Base-by-base conservation (phyloP, 2,113 vertebrate species). In the Steatornis caripensis region DNA sequence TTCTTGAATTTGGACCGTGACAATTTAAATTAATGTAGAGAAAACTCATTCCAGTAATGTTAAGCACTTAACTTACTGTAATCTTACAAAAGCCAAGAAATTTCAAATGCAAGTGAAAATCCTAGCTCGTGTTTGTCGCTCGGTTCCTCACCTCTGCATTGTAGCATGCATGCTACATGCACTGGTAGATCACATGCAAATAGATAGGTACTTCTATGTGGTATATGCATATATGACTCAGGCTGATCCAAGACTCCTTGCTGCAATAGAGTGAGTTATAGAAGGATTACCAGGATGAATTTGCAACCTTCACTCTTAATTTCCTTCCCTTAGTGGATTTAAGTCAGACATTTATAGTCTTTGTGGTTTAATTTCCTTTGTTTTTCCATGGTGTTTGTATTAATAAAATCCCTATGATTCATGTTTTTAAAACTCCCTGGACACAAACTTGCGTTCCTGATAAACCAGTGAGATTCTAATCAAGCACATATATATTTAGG, bases 351-450 rank as follows among this genome's bases (percentile, higher is more conserved):
- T 96, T 91, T 94, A 60, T 96, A 89, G 92, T 90, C 91, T 89
- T 93, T 84, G 79, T 93, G 65, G 88, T 96, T 97, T 93, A 90
- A 96, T 95, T 96, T 96, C 88, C 90, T 97, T 95, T 96, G 83
- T 78, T 97, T 96, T 93, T 84, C 76, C 19, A 17, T 87, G 69
- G 72, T 84, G 83, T 97, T 97, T 95, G 39, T 96, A 96, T 93
- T 93, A 96, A 96, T 93, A 96, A 96, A 95, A 92, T 79, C 53
- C 36, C 65, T 65, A 55, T 94, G 93, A 96, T 93, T 97, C 96
- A 95, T 82, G 76, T 78, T 93, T 87, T 89, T 24, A 92, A 94
- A 95, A 87, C 83, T 94, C 90, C 65, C 85, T 87, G 86, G 69
- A 51, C 54, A 69, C 36, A 79, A 69, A 60, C 66, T 84, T 53